phyloP scores from a whole-genome alignment of 2,888 invertebrate genomes.

The Chrysodeixis includens region DNA sequence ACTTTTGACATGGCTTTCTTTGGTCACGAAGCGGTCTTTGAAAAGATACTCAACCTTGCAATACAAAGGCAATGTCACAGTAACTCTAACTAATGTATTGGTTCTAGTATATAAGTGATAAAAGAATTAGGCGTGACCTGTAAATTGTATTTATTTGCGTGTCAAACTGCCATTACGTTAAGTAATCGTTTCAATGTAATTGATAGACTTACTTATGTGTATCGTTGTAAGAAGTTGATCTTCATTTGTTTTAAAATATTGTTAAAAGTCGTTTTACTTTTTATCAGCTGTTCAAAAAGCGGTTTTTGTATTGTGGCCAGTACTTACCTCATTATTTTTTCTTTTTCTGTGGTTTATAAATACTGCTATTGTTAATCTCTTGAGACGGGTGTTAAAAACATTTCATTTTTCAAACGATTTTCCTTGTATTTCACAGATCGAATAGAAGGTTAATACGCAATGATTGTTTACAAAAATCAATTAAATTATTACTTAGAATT shows the following conservation, averaged over 20 bases:
- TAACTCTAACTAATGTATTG: conserved; percentile 31
- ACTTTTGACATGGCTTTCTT: conserved; percentile 45
- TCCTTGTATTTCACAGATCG: neutral
- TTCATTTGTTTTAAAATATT: neutral
- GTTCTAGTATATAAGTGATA: conserved; percentile 20
- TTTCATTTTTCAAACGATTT: neutral
- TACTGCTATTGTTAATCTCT: no score
- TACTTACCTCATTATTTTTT: no score
- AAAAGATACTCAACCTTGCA: conserved; percentile 24
- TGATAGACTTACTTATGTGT: neutral
- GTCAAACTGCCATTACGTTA: neutral
- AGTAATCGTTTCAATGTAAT: neutral
- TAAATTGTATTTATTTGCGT: conserved; percentile 6
- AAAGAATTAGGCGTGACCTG: conserved; percentile 27
- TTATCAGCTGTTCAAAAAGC: no score
- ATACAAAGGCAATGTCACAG: conserved; percentile 40
- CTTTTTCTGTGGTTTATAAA: no score
- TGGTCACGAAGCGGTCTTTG: conserved; percentile 32
- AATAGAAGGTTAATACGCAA: neutral
- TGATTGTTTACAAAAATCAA: neutral
- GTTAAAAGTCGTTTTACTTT: no score
- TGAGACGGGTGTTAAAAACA: no score
- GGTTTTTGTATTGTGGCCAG: no score
- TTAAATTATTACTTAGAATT: neutral
- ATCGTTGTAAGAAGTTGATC: neutral